Evolutionary conservation across 2,797 vertebrate species (phyloP), one percentile per base, ranked within the genome.

Genomic region (Spinibarbus caldwelli): DNA sequence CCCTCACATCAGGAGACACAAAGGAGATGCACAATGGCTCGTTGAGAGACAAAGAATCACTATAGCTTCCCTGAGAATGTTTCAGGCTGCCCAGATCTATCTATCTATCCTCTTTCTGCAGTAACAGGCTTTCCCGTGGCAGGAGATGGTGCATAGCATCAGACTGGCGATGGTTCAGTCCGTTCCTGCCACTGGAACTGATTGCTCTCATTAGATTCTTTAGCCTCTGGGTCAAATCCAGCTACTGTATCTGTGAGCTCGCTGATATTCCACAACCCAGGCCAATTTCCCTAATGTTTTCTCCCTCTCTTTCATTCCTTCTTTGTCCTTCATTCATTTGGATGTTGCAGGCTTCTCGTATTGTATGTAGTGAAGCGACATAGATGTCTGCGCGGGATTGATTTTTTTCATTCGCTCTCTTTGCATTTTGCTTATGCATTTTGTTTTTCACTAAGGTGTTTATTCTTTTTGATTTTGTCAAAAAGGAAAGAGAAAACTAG

Each of bases 161-260:
- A 21, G 41, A 70, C 86, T 90, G 90, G 89, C 86, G 76, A 10
- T 34, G 34, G 85, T 90, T 90, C 92, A 92, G 87, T 85, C 86
- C 86, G 76, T 86, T 64, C 66, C 78, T 82, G 89, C 89, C 82
- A 85, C 86, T 86, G 78, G 72, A 90, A 89, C 91, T 86, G 85
- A 90, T 90, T 87, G 64, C 54, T 68, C 89, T 94, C 89, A 93
- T 94, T 94, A 93, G 90, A 87, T 92, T 86, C 90, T 88, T 91
- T 92, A 88, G 86, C 91, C 89, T 82, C 62, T 0, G 80, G 92
- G 92, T 94, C 90, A 89, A 88, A 34, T 47, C 47, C 80, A 85
- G 88, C 88, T 90, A 87, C 86, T 85, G 82, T 68, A 81, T 83
- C 86, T 66, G 76, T 72, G 73, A 72, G 86, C 85, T 78, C 66